Evolutionary conservation across 2,888 invertebrate species (phyloP).

Genomic region (Phanerotoma sp.): DNA sequence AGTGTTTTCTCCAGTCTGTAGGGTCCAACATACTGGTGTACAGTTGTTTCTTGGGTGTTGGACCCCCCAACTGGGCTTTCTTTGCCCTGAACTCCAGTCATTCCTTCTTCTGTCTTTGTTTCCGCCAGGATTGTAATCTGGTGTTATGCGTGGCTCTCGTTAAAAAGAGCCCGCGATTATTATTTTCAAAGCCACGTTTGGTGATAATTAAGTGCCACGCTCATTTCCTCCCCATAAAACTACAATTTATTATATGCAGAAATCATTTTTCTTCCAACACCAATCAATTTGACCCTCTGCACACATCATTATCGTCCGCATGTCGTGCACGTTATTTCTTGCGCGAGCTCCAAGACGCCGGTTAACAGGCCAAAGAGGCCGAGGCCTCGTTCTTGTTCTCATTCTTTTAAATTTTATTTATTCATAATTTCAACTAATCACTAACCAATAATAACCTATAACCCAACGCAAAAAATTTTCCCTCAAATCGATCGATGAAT

Average conservation of each 20-base stretch:
- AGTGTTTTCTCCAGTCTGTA: constrained; percentile 98
- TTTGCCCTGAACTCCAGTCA: constrained; percentile 52
- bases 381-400: constrained; percentile 16
- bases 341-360: constrained; percentile 16
- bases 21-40: constrained; percentile 95
- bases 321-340: constrained; percentile 19
- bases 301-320: constrained; percentile 13
- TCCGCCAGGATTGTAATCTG: constrained; percentile 44
- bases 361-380: constrained; percentile 22
- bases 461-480: too few species aligned
- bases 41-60: constrained; percentile 61
- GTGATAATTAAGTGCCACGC: neutral
- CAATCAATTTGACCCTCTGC: too few species aligned
- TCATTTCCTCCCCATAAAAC: too few species aligned
- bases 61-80: constrained; percentile 52
- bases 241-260: neutral
- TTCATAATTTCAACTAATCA: neutral
- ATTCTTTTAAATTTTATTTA: constrained; percentile 7
- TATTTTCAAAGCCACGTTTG: constrained; percentile 5
- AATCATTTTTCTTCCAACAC: constrained; percentile 8
- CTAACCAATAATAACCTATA: neutral
- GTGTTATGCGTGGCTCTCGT: constrained; percentile 15
- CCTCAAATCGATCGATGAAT: too few species aligned
- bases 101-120: constrained; percentile 41
- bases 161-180: constrained; percentile 12